Evolutionary conservation across 2,797 vertebrate genomes (phyloP).

Genomic region (Sardinella longiceps): DNA sequence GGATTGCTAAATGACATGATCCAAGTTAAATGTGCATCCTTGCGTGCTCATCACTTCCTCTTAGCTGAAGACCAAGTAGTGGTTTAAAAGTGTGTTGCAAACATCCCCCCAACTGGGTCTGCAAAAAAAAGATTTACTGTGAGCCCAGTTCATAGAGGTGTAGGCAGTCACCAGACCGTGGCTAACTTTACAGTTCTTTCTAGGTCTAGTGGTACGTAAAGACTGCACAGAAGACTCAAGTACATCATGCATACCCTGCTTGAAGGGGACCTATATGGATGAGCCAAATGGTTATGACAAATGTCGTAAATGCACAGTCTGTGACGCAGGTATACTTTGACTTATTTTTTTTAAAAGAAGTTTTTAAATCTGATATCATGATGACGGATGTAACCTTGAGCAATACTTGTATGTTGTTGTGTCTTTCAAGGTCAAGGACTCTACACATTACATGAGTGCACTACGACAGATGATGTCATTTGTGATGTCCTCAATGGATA

Average conservation of each 20-base stretch:
- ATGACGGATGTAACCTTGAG: not conserved
- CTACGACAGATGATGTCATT: conserved; percentile 11
- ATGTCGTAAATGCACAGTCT: conserved; percentile 29
- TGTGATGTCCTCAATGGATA: conserved; percentile 27
- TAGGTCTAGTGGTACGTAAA: conserved; percentile 25
- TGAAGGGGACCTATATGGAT: conserved; percentile 28
- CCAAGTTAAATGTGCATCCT: too few species aligned
- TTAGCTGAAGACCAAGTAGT: too few species aligned
- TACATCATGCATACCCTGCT: conserved; percentile 36
- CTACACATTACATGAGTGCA: not conserved
- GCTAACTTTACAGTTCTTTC: too few species aligned
- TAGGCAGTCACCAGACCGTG: too few species aligned
- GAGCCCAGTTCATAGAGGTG: too few species aligned
- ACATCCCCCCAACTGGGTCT: too few species aligned
- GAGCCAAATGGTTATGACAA: conserved; percentile 28
- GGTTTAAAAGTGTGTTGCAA: too few species aligned
- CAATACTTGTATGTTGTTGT: not conserved
- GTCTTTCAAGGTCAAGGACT: conserved; percentile 34
- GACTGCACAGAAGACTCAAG: conserved; percentile 33
- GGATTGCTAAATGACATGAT: too few species aligned
- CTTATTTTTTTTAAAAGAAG: not conserved
- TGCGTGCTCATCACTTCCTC: too few species aligned
- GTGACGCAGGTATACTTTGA: conserved; percentile 31
- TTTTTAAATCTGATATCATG: too few species aligned
- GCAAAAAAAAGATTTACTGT: too few species aligned